These are phyloP conservation scores for Festucalex cinctus DNA, from an alignment of 2,113 vertebrate species.

Conservation along the genomic window DNA sequence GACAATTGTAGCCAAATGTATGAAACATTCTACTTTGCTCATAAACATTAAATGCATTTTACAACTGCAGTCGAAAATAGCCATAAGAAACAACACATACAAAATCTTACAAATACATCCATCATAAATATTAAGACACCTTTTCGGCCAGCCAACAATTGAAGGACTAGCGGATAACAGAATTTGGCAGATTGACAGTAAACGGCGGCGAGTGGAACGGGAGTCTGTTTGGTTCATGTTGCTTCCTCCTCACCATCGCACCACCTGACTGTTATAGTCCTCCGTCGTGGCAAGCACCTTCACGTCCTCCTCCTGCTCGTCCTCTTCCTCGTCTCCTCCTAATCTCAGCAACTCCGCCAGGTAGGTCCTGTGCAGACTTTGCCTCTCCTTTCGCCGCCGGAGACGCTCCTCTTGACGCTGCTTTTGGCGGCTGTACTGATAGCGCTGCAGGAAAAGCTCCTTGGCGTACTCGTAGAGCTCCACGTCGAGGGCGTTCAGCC, in stretches of 20 bases:
- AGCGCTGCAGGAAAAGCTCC: conserved; percentile 93
- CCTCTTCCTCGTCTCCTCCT: conserved; percentile 31
- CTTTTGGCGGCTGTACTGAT: conserved; percentile 85
- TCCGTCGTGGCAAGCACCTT: conserved; percentile 61
- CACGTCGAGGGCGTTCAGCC: conserved; percentile 91
- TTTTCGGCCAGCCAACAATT: conserved; percentile 41
- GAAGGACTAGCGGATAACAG: conserved; percentile 27
- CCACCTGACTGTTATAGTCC: conserved; percentile 75
- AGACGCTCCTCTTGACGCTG: conserved; percentile 85
- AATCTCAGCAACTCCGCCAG: conserved; percentile 51
- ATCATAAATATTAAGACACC: conserved; percentile 69
- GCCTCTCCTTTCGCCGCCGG: conserved; percentile 57
- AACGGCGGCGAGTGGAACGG: conserved; percentile 36
- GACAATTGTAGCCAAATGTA: conserved; percentile 10
- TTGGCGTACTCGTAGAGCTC: conserved; percentile 96
- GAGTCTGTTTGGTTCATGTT: not conserved
- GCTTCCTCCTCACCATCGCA: conserved; percentile 64
- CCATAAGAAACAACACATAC: conserved; percentile 46
- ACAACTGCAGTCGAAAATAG: conserved; percentile 42
- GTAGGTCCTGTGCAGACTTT: conserved; percentile 55
- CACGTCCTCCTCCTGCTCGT: conserved; percentile 26
- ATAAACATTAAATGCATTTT: conserved; percentile 40
- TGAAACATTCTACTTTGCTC: conserved; percentile 39
- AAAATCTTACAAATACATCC: conserved; percentile 62
- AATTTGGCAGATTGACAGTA: conserved; percentile 46